phyloP scores from a whole-genome alignment of 2,113 vertebrate species.

The Pseudorectes ferrugineus region DNA sequence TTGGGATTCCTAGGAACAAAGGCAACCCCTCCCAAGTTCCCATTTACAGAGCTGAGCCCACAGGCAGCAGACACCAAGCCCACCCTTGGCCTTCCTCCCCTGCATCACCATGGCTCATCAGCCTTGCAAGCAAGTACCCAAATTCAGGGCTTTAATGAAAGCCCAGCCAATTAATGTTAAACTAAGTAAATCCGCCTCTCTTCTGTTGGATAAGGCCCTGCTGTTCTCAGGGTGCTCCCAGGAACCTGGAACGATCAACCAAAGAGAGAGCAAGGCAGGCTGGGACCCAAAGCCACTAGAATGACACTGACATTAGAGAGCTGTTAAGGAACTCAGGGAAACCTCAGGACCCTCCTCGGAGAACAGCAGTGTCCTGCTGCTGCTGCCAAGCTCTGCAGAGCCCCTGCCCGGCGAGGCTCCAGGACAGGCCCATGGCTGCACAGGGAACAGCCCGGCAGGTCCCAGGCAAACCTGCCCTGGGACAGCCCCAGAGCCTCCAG shows the following conservation, averaged over 20 bases:
- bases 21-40: background rate
- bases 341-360: accelerated
- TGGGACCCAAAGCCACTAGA: background rate
- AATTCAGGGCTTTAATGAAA: background rate
- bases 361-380: background rate
- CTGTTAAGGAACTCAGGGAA: background rate
- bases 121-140: background rate
- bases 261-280: background rate
- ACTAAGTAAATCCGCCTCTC: background rate
- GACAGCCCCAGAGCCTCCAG: background rate
- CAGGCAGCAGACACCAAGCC: background rate
- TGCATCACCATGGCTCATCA: background rate
- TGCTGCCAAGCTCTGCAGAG: background rate
- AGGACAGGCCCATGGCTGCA: background rate
- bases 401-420: background rate
- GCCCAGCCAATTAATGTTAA: background rate
- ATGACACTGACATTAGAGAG: background rate
- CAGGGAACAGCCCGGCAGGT: background rate
- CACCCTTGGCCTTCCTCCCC: background rate
- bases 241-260: background rate
- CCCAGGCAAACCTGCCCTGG: background rate
- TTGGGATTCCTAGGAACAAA: background rate
- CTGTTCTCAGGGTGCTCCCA: background rate
- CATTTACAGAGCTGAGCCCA: background rate
- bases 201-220: background rate